phyloP scores from a whole-genome alignment of 2,888 invertebrate species.

The Sipha maydis region DNA sequence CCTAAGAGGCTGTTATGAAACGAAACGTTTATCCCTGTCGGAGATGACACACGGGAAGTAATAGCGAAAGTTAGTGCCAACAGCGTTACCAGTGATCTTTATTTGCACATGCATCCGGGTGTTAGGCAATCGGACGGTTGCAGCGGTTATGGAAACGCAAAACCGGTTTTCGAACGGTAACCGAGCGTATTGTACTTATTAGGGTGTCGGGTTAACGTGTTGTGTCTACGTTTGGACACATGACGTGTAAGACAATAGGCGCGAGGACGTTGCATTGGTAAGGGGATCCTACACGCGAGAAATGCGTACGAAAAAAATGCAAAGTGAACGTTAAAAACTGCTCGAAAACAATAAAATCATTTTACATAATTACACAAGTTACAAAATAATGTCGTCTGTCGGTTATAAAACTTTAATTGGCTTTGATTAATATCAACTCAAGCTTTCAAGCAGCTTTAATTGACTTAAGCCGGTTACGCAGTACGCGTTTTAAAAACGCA shows the following conservation, averaged over 20 bases:
- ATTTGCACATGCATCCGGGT: constrained; percentile 32
- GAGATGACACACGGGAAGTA: constrained; percentile 21
- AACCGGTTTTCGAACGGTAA: constrained; percentile 36
- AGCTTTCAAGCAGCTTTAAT: no score
- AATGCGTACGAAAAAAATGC: background rate
- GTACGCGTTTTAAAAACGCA: no score
- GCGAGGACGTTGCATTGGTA: background rate
- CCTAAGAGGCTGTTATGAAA: background rate
- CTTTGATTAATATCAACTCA: no score
- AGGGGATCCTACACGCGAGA: background rate
- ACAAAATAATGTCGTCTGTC: background rate
- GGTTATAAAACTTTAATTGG: background rate
- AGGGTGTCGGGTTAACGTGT: background rate
- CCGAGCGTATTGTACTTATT: background rate
- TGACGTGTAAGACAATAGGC: background rate
- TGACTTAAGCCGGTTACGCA: no score
- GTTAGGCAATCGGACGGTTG: constrained; percentile 14
- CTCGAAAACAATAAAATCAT: background rate
- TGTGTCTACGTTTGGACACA: background rate
- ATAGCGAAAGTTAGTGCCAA: constrained; percentile 31
- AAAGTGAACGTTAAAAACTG: background rate
- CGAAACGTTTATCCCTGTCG: background rate
- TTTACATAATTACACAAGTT: background rate
- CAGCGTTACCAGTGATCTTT: constrained; percentile 1
- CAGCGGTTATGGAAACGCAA: background rate